Conservation (phyloP, 2,888 invertebrate genomes). For the Thecocarcelia acutangulata region DNA sequence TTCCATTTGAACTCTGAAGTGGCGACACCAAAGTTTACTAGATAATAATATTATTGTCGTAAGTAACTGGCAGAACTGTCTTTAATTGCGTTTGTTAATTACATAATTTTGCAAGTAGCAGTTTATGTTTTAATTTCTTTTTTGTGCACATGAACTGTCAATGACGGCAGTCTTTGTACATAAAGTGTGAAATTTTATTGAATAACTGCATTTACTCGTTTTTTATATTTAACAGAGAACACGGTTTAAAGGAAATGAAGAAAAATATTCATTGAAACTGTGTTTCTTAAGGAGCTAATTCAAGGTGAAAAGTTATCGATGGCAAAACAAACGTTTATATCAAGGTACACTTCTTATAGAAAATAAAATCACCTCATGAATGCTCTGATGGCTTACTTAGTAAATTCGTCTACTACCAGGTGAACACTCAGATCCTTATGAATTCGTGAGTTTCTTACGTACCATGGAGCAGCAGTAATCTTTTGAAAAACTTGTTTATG, state of each 20-base stretch:
- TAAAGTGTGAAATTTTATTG: conserved; percentile 15
- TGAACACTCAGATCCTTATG: no score
- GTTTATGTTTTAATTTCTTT: conserved; percentile 4
- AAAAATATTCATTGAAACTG: no score
- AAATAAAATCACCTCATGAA: no score
- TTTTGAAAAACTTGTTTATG: no score
- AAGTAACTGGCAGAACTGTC: conserved; percentile 25
- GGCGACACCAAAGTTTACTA: conserved; percentile 36
- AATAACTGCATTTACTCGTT: not conserved
- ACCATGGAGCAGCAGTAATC: no score
- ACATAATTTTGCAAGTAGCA: conserved; percentile 32
- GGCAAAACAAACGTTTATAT: no score
- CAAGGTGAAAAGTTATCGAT: no score
- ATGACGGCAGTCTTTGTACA: not conserved
- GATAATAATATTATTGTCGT: conserved; percentile 41
- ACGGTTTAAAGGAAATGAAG: not conserved
- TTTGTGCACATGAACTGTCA: not conserved
- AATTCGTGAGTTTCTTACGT: no score
- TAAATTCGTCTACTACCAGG: no score
- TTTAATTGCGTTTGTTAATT: conserved; percentile 56
- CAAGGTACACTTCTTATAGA: no score
- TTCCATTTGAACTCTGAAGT: conserved; percentile 40
- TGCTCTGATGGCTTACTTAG: no score
- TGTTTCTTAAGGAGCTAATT: no score
- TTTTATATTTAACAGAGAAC: not conserved